Base-by-base conservation (phyloP, 2,113 vertebrate genomes). In the Triplophysa rosa region DNA sequence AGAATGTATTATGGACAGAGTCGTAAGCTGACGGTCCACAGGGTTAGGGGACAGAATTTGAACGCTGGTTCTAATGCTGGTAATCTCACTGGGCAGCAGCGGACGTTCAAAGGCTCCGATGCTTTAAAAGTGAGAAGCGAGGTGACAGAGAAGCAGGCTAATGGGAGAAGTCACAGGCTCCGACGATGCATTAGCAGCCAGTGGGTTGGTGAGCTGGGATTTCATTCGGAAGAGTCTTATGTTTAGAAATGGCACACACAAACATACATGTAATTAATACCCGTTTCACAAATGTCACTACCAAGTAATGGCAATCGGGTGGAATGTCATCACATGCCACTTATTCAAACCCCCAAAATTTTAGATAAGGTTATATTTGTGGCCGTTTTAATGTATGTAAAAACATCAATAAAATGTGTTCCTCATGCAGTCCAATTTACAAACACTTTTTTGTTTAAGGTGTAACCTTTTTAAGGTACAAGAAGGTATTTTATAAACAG, bases 1-100 rank as follows among this genome's bases (percentile, higher is more conserved):
- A 89, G 89, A 6, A 85, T 93, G 71, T 92, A 93, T 84, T 92
- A 84, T 2, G 91, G 90, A 84, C 92, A 93, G 67, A 90, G 80
- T 7, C 24, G 82, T 63, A 86, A 84, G n/a, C 81, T 92, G 73
- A 82, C 87, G 21, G 80, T 90, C 14, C 85, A 87, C 66, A 88
- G 84, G 58, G 79, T 87, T 61, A 90, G 85, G 21, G 3, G 17
- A 58, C 33, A 9, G n/a, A 66, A 26, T 52, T 45, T 24, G 21
- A 3, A 21, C 21, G 17, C 68, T 84, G 79, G 83, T 90, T 14
- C 76, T 80, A 49, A 86, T 61, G 13, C 78, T 67, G 8, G 10
- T 23, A 64, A 33, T 45, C 0, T 24, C 16, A 16, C 64, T 26
- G 26, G 21, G 59, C 17, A 65, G 62, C 37, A 74, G 14, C 23